Evolutionary conservation across 1,140 invertebrate genomes (phyloP).

Genomic region (Bactericera cockerelli): DNA sequence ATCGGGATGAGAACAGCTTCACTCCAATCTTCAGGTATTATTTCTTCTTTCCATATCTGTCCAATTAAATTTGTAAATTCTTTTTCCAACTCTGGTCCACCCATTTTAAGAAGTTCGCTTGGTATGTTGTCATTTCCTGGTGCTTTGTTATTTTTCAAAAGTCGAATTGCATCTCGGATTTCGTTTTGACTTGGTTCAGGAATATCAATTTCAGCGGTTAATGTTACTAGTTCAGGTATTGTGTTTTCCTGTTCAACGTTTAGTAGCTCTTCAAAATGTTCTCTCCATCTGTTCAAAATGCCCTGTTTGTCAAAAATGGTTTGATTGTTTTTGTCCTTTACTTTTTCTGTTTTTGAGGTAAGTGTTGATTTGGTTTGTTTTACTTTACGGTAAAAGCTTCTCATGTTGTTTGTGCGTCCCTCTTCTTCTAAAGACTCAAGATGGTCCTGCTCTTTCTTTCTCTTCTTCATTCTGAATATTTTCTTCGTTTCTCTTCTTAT

Average conservation of each 20-base stretch:
- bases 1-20: too few relatives aligned
- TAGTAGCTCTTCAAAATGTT: constrained; percentile 11
- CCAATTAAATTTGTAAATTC: too few relatives aligned
- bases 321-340: background rate
- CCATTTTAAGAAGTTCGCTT: too few relatives aligned
- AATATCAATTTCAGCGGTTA: background rate
- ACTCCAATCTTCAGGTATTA: too few relatives aligned
- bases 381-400: background rate
- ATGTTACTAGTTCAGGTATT: background rate
- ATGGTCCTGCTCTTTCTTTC: background rate
- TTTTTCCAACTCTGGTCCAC: too few relatives aligned
- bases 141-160: background rate
- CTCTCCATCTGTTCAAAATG: background rate
- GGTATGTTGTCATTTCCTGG: background rate
- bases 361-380: background rate
- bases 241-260: background rate
- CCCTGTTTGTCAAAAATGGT: background rate
- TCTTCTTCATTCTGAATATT: background rate
- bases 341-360: background rate
- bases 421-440: background rate
- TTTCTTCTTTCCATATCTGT: too few relatives aligned
- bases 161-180: background rate
- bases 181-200: background rate
- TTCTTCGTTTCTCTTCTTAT: background rate
- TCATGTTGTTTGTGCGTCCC: background rate